phyloP scores from a whole-genome alignment of 2,888 invertebrate genomes.

The Deilephila elpenor region DNA sequence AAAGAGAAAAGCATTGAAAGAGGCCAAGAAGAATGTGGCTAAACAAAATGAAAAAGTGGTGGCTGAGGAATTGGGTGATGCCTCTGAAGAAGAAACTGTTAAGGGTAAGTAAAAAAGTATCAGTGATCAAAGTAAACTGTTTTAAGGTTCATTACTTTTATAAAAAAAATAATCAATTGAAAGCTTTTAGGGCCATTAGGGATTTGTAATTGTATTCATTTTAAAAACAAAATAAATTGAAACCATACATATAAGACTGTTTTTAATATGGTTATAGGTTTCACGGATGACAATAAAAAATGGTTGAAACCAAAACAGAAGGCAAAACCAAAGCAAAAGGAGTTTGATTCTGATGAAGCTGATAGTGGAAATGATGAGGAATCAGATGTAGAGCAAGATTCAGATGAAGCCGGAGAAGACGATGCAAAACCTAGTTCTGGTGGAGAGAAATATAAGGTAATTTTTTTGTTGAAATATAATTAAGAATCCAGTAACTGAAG shows the following conservation, averaged over 20 bases:
- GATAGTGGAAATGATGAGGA: conserved; percentile 57
- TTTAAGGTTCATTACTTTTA: neutral
- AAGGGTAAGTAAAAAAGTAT: conserved; percentile 55
- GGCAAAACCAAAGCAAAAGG: conserved; percentile 59
- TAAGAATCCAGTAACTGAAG: no score
- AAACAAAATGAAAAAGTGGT: conserved; percentile 59
- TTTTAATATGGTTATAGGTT: conserved; percentile 70
- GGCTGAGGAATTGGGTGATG: conserved; percentile 54
- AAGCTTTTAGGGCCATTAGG: no score
- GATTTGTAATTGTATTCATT: no score
- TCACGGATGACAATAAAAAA: conserved; percentile 88
- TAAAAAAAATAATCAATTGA: no score
- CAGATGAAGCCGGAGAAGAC: conserved; percentile 53
- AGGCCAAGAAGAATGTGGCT: conserved; percentile 72
- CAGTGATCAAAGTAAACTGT: neutral
- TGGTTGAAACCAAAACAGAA: conserved; percentile 88
- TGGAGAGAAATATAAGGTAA: conserved; percentile 73
- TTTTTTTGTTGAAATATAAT: no score
- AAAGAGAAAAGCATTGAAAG: conserved; percentile 71
- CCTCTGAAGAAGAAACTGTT: conserved; percentile 60
- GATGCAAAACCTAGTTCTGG: conserved; percentile 52
- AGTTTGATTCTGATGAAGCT: conserved; percentile 54
- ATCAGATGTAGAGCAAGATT: conserved; percentile 57
- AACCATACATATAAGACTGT: neutral
- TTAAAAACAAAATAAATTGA: no score